These are phyloP conservation scores for Manduca sexta DNA, from an alignment of 1,140 invertebrate genomes.

Conservation along the genomic window DNA sequence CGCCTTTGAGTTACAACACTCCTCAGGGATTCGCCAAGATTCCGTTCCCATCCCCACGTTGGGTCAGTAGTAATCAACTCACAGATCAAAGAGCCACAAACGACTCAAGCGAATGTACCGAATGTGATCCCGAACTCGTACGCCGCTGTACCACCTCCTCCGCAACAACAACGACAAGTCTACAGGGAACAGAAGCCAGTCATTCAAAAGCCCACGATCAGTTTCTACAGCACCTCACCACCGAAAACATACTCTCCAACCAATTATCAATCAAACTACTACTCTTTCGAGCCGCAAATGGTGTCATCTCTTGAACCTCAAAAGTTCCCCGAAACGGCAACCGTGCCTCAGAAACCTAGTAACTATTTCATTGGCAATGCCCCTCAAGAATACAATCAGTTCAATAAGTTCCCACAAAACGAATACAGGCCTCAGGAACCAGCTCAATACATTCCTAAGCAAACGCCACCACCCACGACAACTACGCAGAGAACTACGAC, in stretches of 20 bases:
- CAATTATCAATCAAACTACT: slow-evolving; percentile 48
- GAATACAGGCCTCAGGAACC: slow-evolving; percentile 23
- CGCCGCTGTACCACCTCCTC: background rate
- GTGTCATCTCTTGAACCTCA: slow-evolving; percentile 44
- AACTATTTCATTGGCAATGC: slow-evolving; percentile 49
- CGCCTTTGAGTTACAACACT: slow-evolving; percentile 86
- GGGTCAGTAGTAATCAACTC: slow-evolving; percentile 85
- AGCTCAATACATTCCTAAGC: slow-evolving; percentile 14
- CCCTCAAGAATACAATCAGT: slow-evolving; percentile 41
- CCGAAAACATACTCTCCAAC: slow-evolving; percentile 37
- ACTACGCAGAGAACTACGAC: slow-evolving; percentile 17
- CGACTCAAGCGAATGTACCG: slow-evolving; percentile 23
- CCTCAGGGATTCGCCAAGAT: slow-evolving; percentile 88
- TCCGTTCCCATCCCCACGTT: slow-evolving; percentile 87
- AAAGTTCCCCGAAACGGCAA: slow-evolving; percentile 28
- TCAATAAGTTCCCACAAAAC: slow-evolving; percentile 32
- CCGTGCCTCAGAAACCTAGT: slow-evolving; percentile 28
- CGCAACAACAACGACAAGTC: slow-evolving; percentile 13
- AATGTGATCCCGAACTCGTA: background rate
- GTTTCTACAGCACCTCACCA: slow-evolving; percentile 50
- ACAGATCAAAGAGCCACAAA: slow-evolving; percentile 42
- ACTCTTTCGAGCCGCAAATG: slow-evolving; percentile 57
- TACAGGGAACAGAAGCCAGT: slow-evolving; percentile 20
- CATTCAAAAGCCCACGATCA: slow-evolving; percentile 52
- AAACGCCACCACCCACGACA: slow-evolving; percentile 17